Base-by-base conservation (phyloP, 2,888 invertebrate genomes). In the Didymodactylos carnosus region DNA sequence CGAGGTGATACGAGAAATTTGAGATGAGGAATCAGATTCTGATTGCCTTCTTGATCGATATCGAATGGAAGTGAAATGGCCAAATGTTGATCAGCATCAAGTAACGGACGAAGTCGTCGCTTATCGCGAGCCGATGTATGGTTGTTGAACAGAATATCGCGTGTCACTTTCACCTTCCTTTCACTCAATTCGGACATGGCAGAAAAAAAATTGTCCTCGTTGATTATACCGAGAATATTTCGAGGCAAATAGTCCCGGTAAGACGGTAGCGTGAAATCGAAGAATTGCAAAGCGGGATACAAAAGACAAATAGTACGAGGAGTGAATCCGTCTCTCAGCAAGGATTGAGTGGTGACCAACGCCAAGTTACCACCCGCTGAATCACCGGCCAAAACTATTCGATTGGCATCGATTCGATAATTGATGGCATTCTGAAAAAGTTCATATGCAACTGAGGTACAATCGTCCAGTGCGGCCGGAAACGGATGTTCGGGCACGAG, bases 301-400 rank as follows among this genome's bases (percentile, higher is more conserved):
- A 74, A 62, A 27, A 74, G 49, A 29, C 71, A 71, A 41, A 53
- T 53, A 10, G 71, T 39, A 29, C 69, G 71, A 35, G 74, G 74
- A n/a, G 14, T 71, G 14, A 71, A 53, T 13, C 53, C 40, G 23
- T 53, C 35, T 13, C n/a, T 46, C 16, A 71, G n/a, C 69, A 74
- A 74, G 35, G 62, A 53, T 51, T 74, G 74, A 4, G 53, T 53
- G 6, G 71, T 49, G 19, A 72, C 71, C 13, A 62, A 46, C 14
- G 74, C 74, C 39, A 74, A 69, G 69, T 74, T 74, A 43, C 74
- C 74, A 10, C 74, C 74, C 6, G 74, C 74, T 41, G 74, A 74
- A 23, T 74, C 74, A n/a, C 74, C 74, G 35, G 71, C 71, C 39
- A 74, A 29, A 39, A 53, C 39, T 39, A 74, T 40, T 14, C 69